Conservation (phyloP, 1,140 invertebrate genomes). For the Leucophenga varia region DNA sequence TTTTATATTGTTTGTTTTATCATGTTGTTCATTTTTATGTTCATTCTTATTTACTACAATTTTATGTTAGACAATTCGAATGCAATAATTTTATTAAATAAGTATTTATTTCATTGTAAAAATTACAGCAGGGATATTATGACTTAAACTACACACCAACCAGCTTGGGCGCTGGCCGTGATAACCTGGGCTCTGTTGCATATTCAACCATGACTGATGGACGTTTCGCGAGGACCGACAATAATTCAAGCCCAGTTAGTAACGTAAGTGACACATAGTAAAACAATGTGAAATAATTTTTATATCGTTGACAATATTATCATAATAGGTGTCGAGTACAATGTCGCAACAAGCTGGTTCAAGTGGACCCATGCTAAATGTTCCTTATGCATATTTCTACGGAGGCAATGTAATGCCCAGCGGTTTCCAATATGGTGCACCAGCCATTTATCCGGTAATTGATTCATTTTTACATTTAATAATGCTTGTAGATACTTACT, state of each 20-base stretch:
- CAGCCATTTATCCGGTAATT: conserved; percentile 68
- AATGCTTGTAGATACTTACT: background rate
- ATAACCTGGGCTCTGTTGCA: conserved; percentile 69
- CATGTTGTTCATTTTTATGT: too few relatives aligned
- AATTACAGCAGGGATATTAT: conserved; percentile 61
- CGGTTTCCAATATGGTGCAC: conserved; percentile 74
- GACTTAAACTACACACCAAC: conserved; percentile 70
- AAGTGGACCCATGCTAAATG: conserved; percentile 54
- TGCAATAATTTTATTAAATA: too few relatives aligned
- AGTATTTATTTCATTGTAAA: too few relatives aligned
- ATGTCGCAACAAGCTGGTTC: conserved; percentile 68
- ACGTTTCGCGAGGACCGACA: conserved; percentile 77
- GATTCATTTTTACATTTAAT: background rate
- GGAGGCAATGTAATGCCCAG: conserved; percentile 67
- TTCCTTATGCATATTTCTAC: conserved; percentile 71
- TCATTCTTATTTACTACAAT: too few relatives aligned
- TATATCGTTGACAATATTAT: background rate
- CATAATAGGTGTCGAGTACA: conserved; percentile 62
- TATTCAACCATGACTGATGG: conserved; percentile 73
- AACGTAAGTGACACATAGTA: conserved; percentile 35
- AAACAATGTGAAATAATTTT: too few relatives aligned
- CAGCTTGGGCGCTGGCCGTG: conserved; percentile 63
- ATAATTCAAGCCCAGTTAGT: conserved; percentile 76
- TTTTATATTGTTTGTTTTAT: too few relatives aligned
- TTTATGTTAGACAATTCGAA: conserved; percentile 5